Evolutionary conservation across 2,113 vertebrate genomes (phyloP), one percentile per base, ranked within the genome.

Genomic region (Euleptes europaea): DNA sequence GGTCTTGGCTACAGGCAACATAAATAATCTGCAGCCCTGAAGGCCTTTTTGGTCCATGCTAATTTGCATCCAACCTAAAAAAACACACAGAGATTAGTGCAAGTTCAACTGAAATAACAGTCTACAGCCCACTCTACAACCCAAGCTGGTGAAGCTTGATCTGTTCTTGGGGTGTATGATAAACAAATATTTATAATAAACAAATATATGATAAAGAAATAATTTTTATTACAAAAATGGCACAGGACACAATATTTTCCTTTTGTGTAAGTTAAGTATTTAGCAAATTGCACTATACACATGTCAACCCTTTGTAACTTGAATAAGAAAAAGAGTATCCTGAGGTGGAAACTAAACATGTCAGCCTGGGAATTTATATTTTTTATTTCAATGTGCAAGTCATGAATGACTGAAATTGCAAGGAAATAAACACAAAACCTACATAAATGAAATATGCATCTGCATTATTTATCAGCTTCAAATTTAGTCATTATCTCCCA

Each of bases 391-490:
- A 35, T 51, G 42, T 81, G 23, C 31, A 71, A 88, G 91, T 91
- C 72, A 88, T 82, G 66, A 86, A n/a, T 7, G 19, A 83, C 77
- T 92, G 83, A 83, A 47, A 84, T 89, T 9, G 9, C 71, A 90
- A 80, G 23, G 86, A 88, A 80, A 90, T 72, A 90, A 92, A 89
- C 33, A 87, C 28, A 31, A 78, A 86, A 67, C n/a, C 80, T 80
- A 73, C 71, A 86, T 66, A 86, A 73, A 57, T 89, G n/a, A 91
- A 92, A 90, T 83, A 87, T 84, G 71, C 40, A 85, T 86, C 78
- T 89, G 76, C 84, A 75, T 92, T 90, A 92, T 93, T 88, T 80
- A 90, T 79, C 66, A 66, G 42, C 76, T 88, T 81, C 70, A 71
- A 65, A 92, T 90, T 84, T 42, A 67, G 49, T 84, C 76, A 80